Evolutionary conservation across 2,888 invertebrate species (phyloP), one percentile per base, ranked within the genome.

Genomic region (Glomeris marginata): DNA sequence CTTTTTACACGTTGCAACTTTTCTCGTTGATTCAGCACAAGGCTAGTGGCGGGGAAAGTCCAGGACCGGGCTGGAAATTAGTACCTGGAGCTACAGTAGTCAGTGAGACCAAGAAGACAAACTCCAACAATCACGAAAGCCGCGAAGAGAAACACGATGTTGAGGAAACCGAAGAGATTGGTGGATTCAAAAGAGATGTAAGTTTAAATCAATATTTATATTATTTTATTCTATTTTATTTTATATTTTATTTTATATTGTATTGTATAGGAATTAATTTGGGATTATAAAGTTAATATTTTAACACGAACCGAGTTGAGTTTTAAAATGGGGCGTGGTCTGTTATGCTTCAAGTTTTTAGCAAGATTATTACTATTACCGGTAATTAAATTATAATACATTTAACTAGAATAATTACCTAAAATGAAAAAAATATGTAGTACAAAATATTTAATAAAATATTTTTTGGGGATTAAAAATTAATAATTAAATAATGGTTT

Each of bases 131-230:
- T 8, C 22, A 50, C 33, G 45, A 50, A 40, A 50, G 45, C 10
- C 37, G 21, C 5, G 50, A 50, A 40, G 50, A 50, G 41, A 45
- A 45, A 40, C 45, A 34, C 22, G 50, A 50, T 13, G 38, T 40
- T 16, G 50, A 45, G 37, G 18, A 40, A 13, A 50, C 50, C 16
- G 50, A 50, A 40, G 50, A 50, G 38, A 33, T 50, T 22, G 50
- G 45, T 16, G 50, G 50, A 8, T 13, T 50, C 22, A 50, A 38
- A n/a, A 45, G 50, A 40, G 45, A 50, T 40, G 50, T 50, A 50
- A 49, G n/a, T 16, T 42, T 42, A 18, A 18, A 18, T 18, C 6
- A 6, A 21, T 15, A n/a, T 18, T 5, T 42, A n/a, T 42, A 42
- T 33, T 44, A 33, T 33, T 3, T 3, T 16, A 16, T n/a, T n/a